phyloP scores from a whole-genome alignment of 2,113 vertebrate species.

The Syngnathoides biaculeatus region DNA sequence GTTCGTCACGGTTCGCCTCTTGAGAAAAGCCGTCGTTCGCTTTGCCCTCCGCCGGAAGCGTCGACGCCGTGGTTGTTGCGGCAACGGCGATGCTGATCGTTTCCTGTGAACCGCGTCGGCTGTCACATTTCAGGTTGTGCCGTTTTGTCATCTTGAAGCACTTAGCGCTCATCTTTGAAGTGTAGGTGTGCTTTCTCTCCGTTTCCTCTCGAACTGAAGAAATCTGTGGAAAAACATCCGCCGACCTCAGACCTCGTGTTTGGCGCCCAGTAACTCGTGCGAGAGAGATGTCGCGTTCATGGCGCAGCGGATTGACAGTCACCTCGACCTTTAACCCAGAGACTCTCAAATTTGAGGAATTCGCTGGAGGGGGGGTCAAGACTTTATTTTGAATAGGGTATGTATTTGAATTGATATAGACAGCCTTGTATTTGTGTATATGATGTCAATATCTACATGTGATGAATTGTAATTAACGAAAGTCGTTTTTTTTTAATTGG shows the following conservation, averaged over 20 bases:
- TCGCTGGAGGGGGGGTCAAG: not conserved
- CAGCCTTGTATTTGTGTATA: too few species aligned
- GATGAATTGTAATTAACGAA: not conserved
- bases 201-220: not conserved
- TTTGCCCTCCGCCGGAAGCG: not conserved
- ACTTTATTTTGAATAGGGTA: not conserved
- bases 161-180: constrained; percentile 3
- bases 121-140: not conserved
- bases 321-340: not conserved
- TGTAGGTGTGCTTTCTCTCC: not conserved
- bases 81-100: not conserved
- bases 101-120: not conserved
- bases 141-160: constrained; percentile 4
- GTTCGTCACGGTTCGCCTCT: not conserved
- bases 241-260: not conserved
- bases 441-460: not conserved
- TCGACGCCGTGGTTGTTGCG: not conserved
- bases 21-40: not conserved
- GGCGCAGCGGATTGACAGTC: not conserved
- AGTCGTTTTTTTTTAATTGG: not conserved
- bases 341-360: not conserved
- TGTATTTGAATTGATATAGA: not conserved
- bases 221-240: not conserved
- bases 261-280: not conserved
- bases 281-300: not conserved